These are phyloP conservation scores for Drepana falcataria DNA, from an alignment of 2,888 invertebrate species.

Conservation along the genomic window DNA sequence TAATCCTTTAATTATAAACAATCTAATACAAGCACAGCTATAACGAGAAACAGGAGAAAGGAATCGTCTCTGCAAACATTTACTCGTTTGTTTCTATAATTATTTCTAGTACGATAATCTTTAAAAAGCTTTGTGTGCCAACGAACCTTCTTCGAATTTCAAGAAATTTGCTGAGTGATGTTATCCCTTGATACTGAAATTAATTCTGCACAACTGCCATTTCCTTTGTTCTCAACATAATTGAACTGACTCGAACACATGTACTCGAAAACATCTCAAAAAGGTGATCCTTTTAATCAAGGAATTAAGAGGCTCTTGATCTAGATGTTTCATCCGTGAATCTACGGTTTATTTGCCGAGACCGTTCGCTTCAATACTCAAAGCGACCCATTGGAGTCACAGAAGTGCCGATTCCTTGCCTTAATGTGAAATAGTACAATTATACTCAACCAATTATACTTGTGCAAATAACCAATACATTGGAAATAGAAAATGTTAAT, in stretches of 20 bases:
- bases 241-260: constrained; percentile 11
- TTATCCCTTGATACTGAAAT: constrained; percentile 18
- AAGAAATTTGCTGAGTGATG: constrained; percentile 18
- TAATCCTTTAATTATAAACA: not conserved
- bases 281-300: not conserved
- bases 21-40: not conserved
- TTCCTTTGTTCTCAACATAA: constrained; percentile 28
- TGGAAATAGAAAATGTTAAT: too few relatives aligned
- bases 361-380: not conserved
- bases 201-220: constrained; percentile 20
- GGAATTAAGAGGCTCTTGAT: not conserved
- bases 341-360: not conserved
- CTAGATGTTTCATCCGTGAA: not conserved
- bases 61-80: constrained; percentile 4
- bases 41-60: not conserved
- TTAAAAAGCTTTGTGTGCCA: constrained; percentile 14
- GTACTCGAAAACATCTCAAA: not conserved
- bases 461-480: too few relatives aligned
- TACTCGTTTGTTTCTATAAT: constrained; percentile 1
- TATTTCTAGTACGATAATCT: constrained; percentile 14
- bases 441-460: too few relatives aligned
- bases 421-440: not conserved
- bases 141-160: constrained; percentile 17
- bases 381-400: not conserved
- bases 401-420: not conserved